Evolutionary conservation across 2,888 invertebrate genomes (phyloP), one percentile per base, ranked within the genome.

Genomic region (Caenorhabditis imperialis): DNA sequence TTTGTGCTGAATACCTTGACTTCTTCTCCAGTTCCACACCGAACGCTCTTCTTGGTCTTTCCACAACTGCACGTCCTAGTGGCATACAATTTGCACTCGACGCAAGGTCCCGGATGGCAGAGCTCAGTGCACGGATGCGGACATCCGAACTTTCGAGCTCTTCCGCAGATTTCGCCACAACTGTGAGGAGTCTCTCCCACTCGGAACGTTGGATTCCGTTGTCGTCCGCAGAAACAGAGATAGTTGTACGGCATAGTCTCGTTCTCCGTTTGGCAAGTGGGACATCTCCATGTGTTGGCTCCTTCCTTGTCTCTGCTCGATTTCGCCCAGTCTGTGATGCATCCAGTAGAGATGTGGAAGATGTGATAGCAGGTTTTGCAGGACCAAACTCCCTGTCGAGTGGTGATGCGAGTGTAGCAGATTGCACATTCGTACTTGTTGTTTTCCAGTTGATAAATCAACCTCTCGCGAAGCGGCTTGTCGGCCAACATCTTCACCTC

Each of bases 61-160:
- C 89, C 89, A 84, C 90, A 90, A 58, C 86, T 85, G 83, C 90
- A 90, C 4, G 81, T 20, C 47, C 67, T 72, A 4, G 55, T 62
- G 2, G 60, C 40, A 20, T 62, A 55, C 79, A 50, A 35, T 81
- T 92, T 92, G 86, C 96, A 97, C 0, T 93, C 92, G 1, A 95
- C 95, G 89, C 97, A 97, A 0, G 96, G 95, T 0, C 97, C 97
- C 0, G 96, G 96, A 89, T 97, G 96, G 88, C 96, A 96, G 0
- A 93, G 91, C 81, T 80, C 77, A 1, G 75, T 75, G 54, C 85
- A 86, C 10, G 72, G 69, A 63, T 86, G 86, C 8, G 82, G 80
- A 50, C 85, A 86, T 1, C 82, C 86, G n/a, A 50, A 92, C 91
- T 70, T 89, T 82, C 88, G 91, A 88, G 78, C 90, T 84, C 84